These are phyloP conservation scores for Saccostrea cuccullata DNA, from an alignment of 1,140 invertebrate species.

Conservation along the genomic window DNA sequence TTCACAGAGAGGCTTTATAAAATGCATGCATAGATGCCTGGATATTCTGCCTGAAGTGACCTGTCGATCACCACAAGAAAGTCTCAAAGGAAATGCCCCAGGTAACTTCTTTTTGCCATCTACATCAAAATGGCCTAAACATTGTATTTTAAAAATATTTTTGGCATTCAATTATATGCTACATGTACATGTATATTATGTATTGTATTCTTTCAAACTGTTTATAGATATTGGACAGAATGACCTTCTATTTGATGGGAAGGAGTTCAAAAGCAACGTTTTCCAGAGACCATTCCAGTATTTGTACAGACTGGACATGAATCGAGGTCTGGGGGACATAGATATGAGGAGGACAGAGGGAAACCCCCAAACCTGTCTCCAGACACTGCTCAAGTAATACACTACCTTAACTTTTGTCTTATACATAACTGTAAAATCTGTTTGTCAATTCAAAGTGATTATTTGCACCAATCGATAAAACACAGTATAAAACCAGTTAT, in stretches of 20 bases:
- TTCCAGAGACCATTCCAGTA: conserved; percentile 74
- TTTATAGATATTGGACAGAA: conserved; percentile 57
- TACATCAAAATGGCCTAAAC: background rate
- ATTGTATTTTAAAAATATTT: background rate
- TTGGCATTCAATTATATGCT: background rate
- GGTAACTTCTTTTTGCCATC: background rate
- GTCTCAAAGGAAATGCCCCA: conserved; percentile 44
- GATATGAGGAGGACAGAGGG: conserved; percentile 48
- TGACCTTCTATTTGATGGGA: conserved; percentile 71
- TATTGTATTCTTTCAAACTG: background rate
- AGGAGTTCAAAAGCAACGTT: conserved; percentile 66
- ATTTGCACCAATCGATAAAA: too few relatives aligned
- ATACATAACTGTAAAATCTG: too few relatives aligned
- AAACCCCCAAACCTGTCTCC: conserved; percentile 45
- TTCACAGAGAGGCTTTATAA: conserved; percentile 45
- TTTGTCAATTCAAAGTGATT: too few relatives aligned
- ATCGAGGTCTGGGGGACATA: conserved; percentile 44
- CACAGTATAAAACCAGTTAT: too few relatives aligned
- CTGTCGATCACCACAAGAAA: conserved; percentile 70
- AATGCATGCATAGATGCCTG: conserved; percentile 63
- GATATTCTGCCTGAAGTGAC: conserved; percentile 65
- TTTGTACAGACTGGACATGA: conserved; percentile 54
- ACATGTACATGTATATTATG: background rate
- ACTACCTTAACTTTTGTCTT: background rate
- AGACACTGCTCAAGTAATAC: conserved; percentile 54